Base-by-base conservation (phyloP, 1,140 invertebrate genomes). In the Thalassaphorura encarpata region DNA sequence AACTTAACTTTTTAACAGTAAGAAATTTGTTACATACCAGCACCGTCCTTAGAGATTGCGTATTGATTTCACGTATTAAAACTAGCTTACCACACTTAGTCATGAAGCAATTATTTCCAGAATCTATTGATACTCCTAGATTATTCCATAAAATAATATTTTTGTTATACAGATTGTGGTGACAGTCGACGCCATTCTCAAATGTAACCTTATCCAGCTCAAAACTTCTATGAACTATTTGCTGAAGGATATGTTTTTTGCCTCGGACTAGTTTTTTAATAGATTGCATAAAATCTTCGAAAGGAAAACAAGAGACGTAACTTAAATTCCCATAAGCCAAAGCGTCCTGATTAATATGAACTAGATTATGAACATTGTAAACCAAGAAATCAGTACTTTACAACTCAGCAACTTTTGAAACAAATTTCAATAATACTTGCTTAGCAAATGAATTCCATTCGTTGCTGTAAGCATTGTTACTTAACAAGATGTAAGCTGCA, bases 311-410 rank as follows among this genome's bases (percentile, higher is more conserved):
- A 52, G 67, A 69, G 45, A 67, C 67, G 13, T 52, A 51, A 41
- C 73, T 68, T 13, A 72, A 49, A 33, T 50, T 39, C 4, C 68
- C 70, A 67, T 56, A 69, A n/a, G 55, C 61, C 61, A 54, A 53
- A 23, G 64, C 68, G 66, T 74, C 71, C 45, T 61, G 57, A 42
- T 64, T 49, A 28, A 74, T 54, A 61, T 74, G 71, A 28, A 69
- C 39, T 18, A 72, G 54, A 6, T 51, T 21, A 64, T 73, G 71
- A 23, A 72, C 66, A 68, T 73, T 73, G 46, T 73, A 72, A 18
- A 67, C 65, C 15, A 69, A 26, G 23, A 70, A 61, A 43, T 57
- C 49, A 8, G 28, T 48, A 3, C 67, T 67, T 67, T 72, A 71
- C 16, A 68, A 29, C 18, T 52, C 19, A 39, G 39, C 40, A 52